Percentiles rank a stretch among this genome's conserved stretches.
Conservation (phyloP, 2,888 invertebrate genomes). For the Andrena fulva region DNA sequence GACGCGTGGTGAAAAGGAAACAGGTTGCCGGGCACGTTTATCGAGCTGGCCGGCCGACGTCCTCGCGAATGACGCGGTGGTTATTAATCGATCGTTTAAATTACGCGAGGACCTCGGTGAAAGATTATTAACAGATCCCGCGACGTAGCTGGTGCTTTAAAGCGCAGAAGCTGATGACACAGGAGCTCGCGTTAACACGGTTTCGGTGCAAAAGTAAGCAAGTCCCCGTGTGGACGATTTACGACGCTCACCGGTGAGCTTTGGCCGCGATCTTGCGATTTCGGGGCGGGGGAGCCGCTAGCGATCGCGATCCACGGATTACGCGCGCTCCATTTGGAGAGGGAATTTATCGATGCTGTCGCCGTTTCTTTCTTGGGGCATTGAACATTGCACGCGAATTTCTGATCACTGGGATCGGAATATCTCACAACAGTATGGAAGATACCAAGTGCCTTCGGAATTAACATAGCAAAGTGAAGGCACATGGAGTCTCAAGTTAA, state of each 20-base stretch:
- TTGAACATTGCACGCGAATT: background rate
- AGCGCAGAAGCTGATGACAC: background rate
- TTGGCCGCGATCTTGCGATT: constrained; percentile 13
- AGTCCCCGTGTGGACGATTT: background rate
- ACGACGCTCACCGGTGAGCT: background rate
- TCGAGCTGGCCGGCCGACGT: background rate
- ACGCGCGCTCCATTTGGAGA: background rate
- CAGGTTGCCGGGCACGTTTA: constrained; percentile 31
- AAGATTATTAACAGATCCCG: no score
- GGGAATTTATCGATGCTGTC: background rate
- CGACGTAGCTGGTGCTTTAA: no score
- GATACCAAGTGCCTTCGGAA: background rate
- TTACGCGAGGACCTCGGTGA: no score
- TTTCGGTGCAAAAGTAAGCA: background rate
- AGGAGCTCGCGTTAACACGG: background rate
- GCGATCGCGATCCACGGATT: constrained; percentile 3
- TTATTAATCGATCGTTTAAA: no score
- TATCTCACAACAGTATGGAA: background rate
- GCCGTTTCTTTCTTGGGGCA: background rate
- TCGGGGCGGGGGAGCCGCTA: constrained; percentile 17
- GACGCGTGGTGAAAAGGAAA: constrained; percentile 24
- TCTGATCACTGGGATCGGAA: no score
- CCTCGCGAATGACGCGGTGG: background rate
- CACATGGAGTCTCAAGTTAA: background rate
- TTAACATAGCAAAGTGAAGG: background rate